Conservation (phyloP, 2,113 vertebrate species). For the Triplophysa siluroides region DNA sequence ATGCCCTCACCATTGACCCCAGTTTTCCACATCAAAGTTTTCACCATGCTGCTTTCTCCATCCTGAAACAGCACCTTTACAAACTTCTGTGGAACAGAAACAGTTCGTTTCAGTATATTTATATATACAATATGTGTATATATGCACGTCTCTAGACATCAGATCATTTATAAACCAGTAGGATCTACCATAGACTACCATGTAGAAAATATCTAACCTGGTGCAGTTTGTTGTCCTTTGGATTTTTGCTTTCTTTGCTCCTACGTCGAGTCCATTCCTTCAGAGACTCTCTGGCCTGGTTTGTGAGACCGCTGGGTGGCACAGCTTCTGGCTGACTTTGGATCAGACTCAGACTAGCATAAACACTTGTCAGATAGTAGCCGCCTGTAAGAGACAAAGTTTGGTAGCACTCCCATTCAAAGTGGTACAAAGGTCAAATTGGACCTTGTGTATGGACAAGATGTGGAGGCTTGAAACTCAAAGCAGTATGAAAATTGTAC, state of each 20-base stretch:
- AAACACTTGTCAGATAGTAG: constrained; percentile 67
- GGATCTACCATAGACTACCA: no score
- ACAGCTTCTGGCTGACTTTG: constrained; percentile 53
- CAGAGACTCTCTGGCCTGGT: constrained; percentile 56
- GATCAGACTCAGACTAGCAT: constrained; percentile 62
- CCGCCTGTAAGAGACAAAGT: constrained; percentile 53
- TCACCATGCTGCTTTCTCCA: constrained; percentile 55
- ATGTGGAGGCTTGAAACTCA: neutral
- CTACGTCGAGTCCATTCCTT: constrained; percentile 60
- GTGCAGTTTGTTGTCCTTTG: constrained; percentile 43
- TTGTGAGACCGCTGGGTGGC: constrained; percentile 42
- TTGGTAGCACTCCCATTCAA: neutral
- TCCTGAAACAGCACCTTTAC: constrained; percentile 61
- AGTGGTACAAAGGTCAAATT: neutral
- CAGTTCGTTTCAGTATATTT: no score
- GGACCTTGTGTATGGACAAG: no score
- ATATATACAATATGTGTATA: no score
- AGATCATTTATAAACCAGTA: no score
- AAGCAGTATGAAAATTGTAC: constrained; percentile 52
- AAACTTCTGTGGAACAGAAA: constrained; percentile 54
- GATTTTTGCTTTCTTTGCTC: constrained; percentile 50
- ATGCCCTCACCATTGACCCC: constrained; percentile 52
- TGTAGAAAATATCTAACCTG: constrained; percentile 48
- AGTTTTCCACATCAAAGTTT: constrained; percentile 59
- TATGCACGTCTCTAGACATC: no score